Evolutionary conservation across 2,797 vertebrate genomes (phyloP).

Genomic region (Numenius phaeopus): DNA sequence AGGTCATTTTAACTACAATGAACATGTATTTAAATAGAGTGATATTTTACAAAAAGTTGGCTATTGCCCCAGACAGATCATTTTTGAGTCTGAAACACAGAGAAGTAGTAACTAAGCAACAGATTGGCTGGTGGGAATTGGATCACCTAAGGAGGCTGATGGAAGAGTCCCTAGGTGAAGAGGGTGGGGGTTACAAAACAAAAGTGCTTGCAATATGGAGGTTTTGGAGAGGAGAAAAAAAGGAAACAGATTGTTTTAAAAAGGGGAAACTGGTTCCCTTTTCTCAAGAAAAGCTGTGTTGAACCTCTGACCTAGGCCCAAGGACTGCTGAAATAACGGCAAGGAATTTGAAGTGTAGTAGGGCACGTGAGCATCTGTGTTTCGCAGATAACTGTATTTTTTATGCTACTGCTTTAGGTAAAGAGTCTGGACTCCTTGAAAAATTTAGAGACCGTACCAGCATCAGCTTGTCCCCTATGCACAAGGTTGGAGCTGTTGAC

Average conservation of each 20-base stretch:
- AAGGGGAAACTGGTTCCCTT: background rate
- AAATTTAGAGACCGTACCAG: background rate
- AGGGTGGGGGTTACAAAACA: background rate
- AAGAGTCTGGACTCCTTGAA: background rate
- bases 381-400: background rate
- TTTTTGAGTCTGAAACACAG: conserved; percentile 13
- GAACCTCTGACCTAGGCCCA: background rate
- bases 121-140: background rate
- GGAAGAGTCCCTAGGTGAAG: conserved; percentile 13
- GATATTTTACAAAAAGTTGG: conserved; percentile 28
- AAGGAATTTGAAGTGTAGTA: background rate
- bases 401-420: background rate
- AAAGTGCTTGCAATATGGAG: background rate
- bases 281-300: background rate
- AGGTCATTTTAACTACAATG: conserved; percentile 12
- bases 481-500: background rate
- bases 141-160: conserved; percentile 6
- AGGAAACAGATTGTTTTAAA: background rate
- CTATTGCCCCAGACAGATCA: conserved; percentile 24
- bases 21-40: background rate
- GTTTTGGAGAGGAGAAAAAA: background rate
- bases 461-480: background rate
- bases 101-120: conserved; percentile 46
- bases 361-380: background rate
- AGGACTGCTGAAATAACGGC: background rate